Evolutionary conservation across 2,888 invertebrate species (phyloP).

Genomic region (Leuctra nigra): DNA sequence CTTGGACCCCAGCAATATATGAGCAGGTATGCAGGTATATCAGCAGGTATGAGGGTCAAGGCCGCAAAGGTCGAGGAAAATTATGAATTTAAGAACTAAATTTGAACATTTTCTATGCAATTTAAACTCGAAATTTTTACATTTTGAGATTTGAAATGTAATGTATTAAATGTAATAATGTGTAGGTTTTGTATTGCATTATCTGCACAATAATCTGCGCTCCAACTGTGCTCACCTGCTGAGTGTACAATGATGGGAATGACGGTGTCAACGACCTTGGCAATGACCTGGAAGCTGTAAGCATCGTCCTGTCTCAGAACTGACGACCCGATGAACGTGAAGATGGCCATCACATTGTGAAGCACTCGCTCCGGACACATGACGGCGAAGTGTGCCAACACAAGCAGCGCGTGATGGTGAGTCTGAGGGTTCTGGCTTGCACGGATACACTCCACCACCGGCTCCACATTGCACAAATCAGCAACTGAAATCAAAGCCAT

Average conservation of each 20-base stretch:
- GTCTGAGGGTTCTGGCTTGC: constrained; percentile 91
- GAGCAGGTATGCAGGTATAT: too few relatives aligned
- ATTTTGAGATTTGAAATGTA: too few relatives aligned
- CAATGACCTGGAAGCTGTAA: constrained; percentile 90
- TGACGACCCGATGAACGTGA: constrained; percentile 95
- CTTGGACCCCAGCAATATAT: too few relatives aligned
- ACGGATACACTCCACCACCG: constrained; percentile 82
- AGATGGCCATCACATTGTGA: constrained; percentile 92
- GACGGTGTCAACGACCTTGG: constrained; percentile 81
- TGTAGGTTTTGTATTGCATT: not conserved
- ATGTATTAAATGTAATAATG: too few relatives aligned
- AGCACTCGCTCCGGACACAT: constrained; percentile 69
- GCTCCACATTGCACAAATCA: constrained; percentile 54
- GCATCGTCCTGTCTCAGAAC: constrained; percentile 89
- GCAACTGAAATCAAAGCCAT: too few relatives aligned
- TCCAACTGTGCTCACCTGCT: not conserved
- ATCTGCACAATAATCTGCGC: not conserved
- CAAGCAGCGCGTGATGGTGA: constrained; percentile 84
- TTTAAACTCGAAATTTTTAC: too few relatives aligned
- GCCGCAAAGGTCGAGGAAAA: too few relatives aligned
- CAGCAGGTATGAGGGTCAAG: too few relatives aligned
- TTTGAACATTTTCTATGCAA: too few relatives aligned
- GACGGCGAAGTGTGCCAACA: constrained; percentile 71
- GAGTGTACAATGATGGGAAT: constrained; percentile 68
- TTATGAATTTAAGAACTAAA: too few relatives aligned